Evolutionary conservation across 2,888 invertebrate genomes (phyloP), one percentile per base, ranked within the genome.

Genomic region (Blomia tropicalis): DNA sequence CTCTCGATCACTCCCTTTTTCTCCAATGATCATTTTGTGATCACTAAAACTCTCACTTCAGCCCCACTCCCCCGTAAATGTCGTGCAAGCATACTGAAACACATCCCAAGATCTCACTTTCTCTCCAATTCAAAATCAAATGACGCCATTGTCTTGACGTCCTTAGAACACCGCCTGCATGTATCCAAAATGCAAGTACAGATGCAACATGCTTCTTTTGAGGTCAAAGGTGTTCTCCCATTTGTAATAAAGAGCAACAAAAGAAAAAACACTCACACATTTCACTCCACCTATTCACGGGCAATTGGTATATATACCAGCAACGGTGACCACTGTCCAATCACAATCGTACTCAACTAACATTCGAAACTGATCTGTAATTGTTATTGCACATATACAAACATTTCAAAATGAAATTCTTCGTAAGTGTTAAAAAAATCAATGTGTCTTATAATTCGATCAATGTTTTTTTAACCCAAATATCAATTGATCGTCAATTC

Each of bases 171-270:
- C 7, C 7, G 7, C 7, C 36, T 11, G 36, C 7, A 17, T 36
- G 7, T 36, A 36, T 7, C 7, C 7, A 11, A 17, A 36, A 17
- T 36, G 36, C 7, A 17, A 11, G 36, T 11, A 17, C 17, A 17
- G 17, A 17, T 36, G 7, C 17, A 36, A 7, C 7, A 7, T 7
- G 7, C 11, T 14, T 47, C 11, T 47, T 47, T 47, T 47, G 51
- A 47, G 51, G 51, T 47, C 51, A 47, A 47, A 47, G 51, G 51
- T 47, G 51, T 47, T 47, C 51, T 47, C 51, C 51, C 51, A 47
- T n/a, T 27, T 41, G n/a, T n/a, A n/a, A n/a, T n/a, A n/a, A n/a
- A n/a, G n/a, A n/a, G 36, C 36, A 36, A 17, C 36, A 36, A 11
- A 11, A n/a, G n/a, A n/a, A n/a, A n/a, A n/a, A n/a, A n/a, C n/a